Evolutionary conservation across 1,140 invertebrate genomes (phyloP), one percentile per base, ranked within the genome.

Genomic region (Sarcophaga bullata): DNA sequence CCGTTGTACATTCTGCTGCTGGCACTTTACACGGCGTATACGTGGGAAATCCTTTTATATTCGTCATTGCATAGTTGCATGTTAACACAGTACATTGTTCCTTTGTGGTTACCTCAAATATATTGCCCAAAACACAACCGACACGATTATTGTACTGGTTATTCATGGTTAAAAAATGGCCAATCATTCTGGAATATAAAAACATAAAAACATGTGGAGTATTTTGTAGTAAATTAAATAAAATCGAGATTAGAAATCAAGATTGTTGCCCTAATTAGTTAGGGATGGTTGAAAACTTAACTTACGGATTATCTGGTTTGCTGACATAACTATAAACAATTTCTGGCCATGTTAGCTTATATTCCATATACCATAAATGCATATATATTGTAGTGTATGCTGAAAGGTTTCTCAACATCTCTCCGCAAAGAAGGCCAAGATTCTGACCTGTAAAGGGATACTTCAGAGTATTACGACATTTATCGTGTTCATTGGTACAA

Each of bases 401-500:
- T 6, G 52, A 52, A 52, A 52, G 50, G 50, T 52, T 52, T 52
- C 13, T 10, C 9, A 52, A 6, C 50, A 3, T 13, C 50, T 1
- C 6, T 1, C 9, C 13, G 6, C 9, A 3, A 52, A 9, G 8
- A 19, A 19, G 8, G 0, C 86, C 87, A 37, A 89, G 86, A 75
- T 89, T 89, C 58, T 89, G 87, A 0, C 87, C 87, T 17, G 86
- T 85, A n/a, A 84, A 83, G 13, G 73, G 58, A 75, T 81, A 88
- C 2, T 82, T 82, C 6, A 80, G 80, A 9, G 87, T 88, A 75
- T 87, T 88, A 9, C 87, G 84, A 82, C 87, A 89, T 48, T 83
- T 68, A 81, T 89, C 87, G 81, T 89, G 87, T 3, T 84, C 86
- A 15, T 88, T 87, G 6, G 83, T 85, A 7, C 87, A 89, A 2